phyloP scores from a whole-genome alignment of 2,797 vertebrate species.

The Poeciliopsis paucimaculata region DNA sequence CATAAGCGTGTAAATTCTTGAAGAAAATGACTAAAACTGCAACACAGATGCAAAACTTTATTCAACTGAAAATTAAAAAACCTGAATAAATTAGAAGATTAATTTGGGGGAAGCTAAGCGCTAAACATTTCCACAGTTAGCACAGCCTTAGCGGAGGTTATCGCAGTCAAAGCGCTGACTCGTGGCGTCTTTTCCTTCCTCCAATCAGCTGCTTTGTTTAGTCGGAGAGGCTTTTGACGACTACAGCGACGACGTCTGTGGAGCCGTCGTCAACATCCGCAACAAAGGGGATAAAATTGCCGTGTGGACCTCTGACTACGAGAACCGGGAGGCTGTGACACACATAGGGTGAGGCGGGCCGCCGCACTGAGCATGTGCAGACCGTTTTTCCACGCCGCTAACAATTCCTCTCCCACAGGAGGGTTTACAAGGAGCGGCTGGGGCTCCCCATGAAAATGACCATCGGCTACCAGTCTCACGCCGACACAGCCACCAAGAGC shows the following conservation, averaged over 20 bases:
- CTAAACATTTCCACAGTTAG: too few relatives aligned
- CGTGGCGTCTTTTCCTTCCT: neutral
- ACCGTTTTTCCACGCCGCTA: fast-evolving
- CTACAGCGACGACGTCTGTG: slow-evolving; percentile 95
- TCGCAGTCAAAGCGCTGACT: neutral
- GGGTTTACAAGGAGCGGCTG: slow-evolving; percentile 98
- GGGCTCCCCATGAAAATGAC: slow-evolving; percentile 96
- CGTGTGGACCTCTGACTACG: slow-evolving; percentile 97
- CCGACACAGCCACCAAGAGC: slow-evolving; percentile 97
- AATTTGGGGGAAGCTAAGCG: too few relatives aligned
- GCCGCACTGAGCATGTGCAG: neutral
- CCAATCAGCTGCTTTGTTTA: slow-evolving; percentile 92
- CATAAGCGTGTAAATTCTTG: too few relatives aligned
- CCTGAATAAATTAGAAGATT: too few relatives aligned
- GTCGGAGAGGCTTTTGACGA: slow-evolving; percentile 98
- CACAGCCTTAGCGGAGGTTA: neutral
- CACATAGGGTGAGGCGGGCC: slow-evolving; percentile 92
- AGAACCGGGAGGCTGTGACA: slow-evolving; percentile 95
- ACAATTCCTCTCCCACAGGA: slow-evolving; percentile 75
- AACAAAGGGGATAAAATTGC: slow-evolving; percentile 98
- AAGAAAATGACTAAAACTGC: too few relatives aligned
- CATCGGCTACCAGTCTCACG: slow-evolving; percentile 96
- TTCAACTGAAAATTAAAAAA: too few relatives aligned
- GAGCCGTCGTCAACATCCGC: slow-evolving; percentile 98
- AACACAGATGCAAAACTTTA: too few relatives aligned